A percentile compares a stretch with the other conserved stretches of the same genome.
These are phyloP conservation scores for Syngnathus rostellatus DNA, from an alignment of 2,797 vertebrate genomes.

Conservation along the genomic window DNA sequence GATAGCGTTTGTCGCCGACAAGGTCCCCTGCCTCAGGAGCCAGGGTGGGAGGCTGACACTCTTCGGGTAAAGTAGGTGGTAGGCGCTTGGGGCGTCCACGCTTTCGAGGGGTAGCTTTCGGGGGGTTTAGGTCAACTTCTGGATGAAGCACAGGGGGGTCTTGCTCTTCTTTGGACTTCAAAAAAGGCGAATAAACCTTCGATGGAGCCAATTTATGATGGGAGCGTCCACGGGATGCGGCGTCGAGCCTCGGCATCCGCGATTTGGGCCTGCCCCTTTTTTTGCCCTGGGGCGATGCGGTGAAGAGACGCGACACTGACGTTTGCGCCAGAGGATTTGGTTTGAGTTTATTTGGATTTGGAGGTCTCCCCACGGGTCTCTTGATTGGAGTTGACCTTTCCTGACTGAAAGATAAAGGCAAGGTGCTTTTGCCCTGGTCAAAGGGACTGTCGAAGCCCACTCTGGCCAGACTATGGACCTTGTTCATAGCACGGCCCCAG, in stretches of 20 bases:
- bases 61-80: slow-evolving; percentile 78
- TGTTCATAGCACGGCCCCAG: slow-evolving; percentile 81
- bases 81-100: slow-evolving; percentile 91
- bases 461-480: slow-evolving; percentile 50
- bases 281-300: slow-evolving; percentile 48
- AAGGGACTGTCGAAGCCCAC: slow-evolving; percentile 44
- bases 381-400: slow-evolving; percentile 56
- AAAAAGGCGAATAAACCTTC: slow-evolving; percentile 84
- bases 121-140: slow-evolving; percentile 87
- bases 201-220: slow-evolving; percentile 83
- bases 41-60: slow-evolving; percentile 86
- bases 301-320: slow-evolving; percentile 59
- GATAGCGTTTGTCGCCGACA: slow-evolving; percentile 74
- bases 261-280: slow-evolving; percentile 88
- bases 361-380: slow-evolving; percentile 69
- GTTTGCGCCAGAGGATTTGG: slow-evolving; percentile 60
- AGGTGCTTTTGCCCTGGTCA: slow-evolving; percentile 51
- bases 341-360: slow-evolving; percentile 72
- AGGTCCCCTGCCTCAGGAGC: slow-evolving; percentile 70
- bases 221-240: slow-evolving; percentile 72
- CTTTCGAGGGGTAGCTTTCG: slow-evolving; percentile 87
- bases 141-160: slow-evolving; percentile 95
- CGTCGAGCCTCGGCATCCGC: slow-evolving; percentile 92
- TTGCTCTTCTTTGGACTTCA: slow-evolving; percentile 88
- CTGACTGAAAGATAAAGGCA: slow-evolving; percentile 53